These are phyloP conservation scores for Odontocerum albicorne DNA, from an alignment of 2,888 invertebrate species.

Conservation along the genomic window DNA sequence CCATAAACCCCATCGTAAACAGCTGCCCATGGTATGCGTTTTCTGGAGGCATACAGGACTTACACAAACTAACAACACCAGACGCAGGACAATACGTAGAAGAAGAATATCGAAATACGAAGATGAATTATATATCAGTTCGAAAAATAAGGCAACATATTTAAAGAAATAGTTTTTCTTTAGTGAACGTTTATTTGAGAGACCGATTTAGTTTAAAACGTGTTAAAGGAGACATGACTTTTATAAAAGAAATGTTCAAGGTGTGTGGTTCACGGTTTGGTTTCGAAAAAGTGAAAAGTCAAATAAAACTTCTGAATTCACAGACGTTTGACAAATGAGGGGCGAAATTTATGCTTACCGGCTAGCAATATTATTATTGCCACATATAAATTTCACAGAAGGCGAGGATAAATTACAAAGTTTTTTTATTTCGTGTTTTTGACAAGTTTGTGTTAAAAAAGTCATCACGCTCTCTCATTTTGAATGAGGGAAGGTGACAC, in stretches of 20 bases:
- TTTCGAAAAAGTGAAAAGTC: slow-evolving; percentile 35
- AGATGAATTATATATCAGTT: no score
- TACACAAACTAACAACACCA: no score
- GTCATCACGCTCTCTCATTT: slow-evolving; percentile 4
- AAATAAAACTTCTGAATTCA: slow-evolving; percentile 30
- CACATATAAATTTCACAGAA: slow-evolving; percentile 30
- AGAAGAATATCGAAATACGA: no score
- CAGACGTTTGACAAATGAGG: slow-evolving; percentile 33
- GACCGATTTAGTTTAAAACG: no score
- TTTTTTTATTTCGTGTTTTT: slow-evolving; percentile 33
- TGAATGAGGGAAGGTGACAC: neutral
- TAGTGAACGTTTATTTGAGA: no score
- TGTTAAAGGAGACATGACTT: no score
- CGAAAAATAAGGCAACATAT: no score
- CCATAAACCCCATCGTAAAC: no score
- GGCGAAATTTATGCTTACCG: slow-evolving; percentile 26
- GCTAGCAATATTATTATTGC: slow-evolving; percentile 32
- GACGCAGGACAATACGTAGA: no score
- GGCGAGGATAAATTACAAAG: slow-evolving; percentile 33
- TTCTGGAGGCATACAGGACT: no score
- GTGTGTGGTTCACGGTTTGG: slow-evolving; percentile 3
- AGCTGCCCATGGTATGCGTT: no score
- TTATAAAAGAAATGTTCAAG: slow-evolving; percentile 13
- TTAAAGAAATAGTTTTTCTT: no score
- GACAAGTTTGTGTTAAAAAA: slow-evolving; percentile 11